phyloP scores from a whole-genome alignment of 2,797 vertebrate species.

The Gobio occitaniae region DNA sequence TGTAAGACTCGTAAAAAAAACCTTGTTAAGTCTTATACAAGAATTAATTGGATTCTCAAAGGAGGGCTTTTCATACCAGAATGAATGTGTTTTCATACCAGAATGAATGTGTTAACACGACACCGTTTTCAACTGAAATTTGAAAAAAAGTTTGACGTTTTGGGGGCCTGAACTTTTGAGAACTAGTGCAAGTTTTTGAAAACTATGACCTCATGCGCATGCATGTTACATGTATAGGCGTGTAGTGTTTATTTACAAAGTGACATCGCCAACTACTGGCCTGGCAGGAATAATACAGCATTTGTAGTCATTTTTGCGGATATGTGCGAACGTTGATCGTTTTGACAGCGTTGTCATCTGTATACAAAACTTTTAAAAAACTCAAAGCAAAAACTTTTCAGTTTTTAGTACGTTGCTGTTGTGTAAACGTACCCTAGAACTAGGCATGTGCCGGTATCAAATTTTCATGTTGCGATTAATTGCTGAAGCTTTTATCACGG shows the following conservation, averaged over 20 bases:
- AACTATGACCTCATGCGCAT: background rate
- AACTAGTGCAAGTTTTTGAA: background rate
- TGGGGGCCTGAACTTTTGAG: background rate
- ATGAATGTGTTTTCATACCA: background rate
- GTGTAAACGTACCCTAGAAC: background rate
- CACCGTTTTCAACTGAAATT: background rate
- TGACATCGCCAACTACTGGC: background rate
- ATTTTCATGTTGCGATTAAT: no score
- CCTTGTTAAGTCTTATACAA: no score
- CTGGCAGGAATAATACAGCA: background rate
- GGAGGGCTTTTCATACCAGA: background rate
- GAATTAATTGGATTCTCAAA: background rate
- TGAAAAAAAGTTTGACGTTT: background rate
- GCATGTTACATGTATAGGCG: background rate
- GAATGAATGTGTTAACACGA: background rate
- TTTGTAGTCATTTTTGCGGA: background rate
- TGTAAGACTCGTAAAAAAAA: background rate
- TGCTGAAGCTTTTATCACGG: no score
- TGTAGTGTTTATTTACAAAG: background rate
- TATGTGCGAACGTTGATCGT: background rate
- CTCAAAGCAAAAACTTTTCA: background rate
- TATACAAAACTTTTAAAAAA: background rate
- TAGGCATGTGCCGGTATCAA: no score
- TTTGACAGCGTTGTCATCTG: background rate
- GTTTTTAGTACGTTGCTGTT: background rate